Conservation (phyloP, 1,140 invertebrate species). For the Sitodiplosis mosellana region DNA sequence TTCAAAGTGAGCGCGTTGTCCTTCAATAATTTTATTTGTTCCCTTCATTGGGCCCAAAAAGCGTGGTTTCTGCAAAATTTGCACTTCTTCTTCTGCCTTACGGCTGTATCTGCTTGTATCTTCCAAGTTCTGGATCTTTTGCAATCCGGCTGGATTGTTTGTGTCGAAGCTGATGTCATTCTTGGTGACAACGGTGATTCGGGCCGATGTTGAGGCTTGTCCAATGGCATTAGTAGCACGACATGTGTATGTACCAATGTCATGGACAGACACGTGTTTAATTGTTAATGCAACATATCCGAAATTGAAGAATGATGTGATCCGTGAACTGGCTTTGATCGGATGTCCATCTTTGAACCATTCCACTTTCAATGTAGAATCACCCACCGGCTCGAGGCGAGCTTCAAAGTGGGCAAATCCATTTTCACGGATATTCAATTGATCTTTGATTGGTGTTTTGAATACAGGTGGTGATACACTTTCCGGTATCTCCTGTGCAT, state of each 20-base stretch:
- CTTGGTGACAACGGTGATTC: slow-evolving; percentile 68
- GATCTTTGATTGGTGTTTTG: slow-evolving; percentile 80
- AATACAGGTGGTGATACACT: slow-evolving; percentile 69
- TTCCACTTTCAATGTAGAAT: slow-evolving; percentile 78
- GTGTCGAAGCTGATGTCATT: slow-evolving; percentile 71
- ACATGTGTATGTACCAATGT: slow-evolving; percentile 84
- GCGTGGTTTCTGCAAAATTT: slow-evolving; percentile 55
- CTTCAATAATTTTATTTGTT: slow-evolving; percentile 86
- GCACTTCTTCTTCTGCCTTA: slow-evolving; percentile 41
- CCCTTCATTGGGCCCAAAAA: slow-evolving; percentile 76
- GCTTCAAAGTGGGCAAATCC: slow-evolving; percentile 94
- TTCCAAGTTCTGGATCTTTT: slow-evolving; percentile 78
- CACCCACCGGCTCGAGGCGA: slow-evolving; percentile 79
- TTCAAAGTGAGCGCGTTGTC: slow-evolving; percentile 91
- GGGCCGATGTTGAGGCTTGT: slow-evolving; percentile 72
- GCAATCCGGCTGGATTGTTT: slow-evolving; percentile 68
- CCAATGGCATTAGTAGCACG: slow-evolving; percentile 74
- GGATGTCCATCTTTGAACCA: slow-evolving; percentile 88
- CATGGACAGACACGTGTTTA: slow-evolving; percentile 75
- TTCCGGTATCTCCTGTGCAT: slow-evolving; percentile 58
- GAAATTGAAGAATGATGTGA: slow-evolving; percentile 90
- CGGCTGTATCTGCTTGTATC: slow-evolving; percentile 53
- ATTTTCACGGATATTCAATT: slow-evolving; percentile 73
- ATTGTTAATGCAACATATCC: slow-evolving; percentile 93
- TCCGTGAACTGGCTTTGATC: slow-evolving; percentile 81